Evolutionary conservation across 2,888 invertebrate species (phyloP).

Genomic region (Teleogryllus oceanicus): DNA sequence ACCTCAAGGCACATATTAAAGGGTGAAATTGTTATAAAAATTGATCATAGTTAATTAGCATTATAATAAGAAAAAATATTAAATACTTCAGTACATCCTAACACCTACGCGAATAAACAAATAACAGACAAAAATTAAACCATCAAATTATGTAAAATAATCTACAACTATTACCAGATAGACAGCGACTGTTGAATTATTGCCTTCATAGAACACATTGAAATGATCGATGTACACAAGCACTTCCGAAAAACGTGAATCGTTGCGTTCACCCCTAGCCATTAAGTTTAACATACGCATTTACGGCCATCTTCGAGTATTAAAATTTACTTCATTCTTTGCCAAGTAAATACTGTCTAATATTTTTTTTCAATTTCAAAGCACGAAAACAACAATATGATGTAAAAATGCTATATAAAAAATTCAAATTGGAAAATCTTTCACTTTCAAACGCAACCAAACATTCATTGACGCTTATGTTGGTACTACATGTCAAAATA

Average conservation of each 20-base stretch:
- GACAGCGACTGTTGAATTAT: background rate
- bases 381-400: background rate
- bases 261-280: too few species aligned
- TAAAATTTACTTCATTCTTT: too few species aligned
- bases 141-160: background rate
- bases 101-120: too few species aligned
- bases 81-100: too few species aligned
- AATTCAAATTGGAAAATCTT: background rate
- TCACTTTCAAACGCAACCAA: background rate
- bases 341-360: too few species aligned
- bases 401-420: background rate
- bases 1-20: too few species aligned
- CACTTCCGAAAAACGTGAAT: background rate
- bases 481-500: conserved; percentile 18
- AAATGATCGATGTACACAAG: background rate
- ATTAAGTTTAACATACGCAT: too few species aligned
- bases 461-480: background rate
- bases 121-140: too few species aligned
- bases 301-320: too few species aligned
- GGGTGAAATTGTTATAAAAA: too few species aligned
- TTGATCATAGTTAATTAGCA: too few species aligned
- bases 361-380: background rate
- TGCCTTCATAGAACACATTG: background rate
- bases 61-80: too few species aligned
- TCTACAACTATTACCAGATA: background rate